Base-by-base conservation (phyloP, 2,113 vertebrate species). In the Columbina picui region DNA sequence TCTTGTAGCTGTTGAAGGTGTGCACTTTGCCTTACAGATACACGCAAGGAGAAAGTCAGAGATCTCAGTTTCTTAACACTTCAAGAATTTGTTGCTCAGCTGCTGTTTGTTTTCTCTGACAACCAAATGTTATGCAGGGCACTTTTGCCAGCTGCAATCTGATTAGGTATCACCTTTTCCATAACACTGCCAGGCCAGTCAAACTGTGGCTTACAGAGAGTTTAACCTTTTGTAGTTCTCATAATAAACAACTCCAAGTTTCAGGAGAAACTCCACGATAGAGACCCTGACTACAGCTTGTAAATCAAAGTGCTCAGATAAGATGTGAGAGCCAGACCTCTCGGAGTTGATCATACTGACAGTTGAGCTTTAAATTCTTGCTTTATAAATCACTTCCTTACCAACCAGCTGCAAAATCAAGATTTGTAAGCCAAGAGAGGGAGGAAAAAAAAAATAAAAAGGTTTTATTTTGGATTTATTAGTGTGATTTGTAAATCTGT, bases 351-450 rank as follows among this genome's bases (percentile, higher is more conserved):
- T 97, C 81, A 55, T 34, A 63, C 94, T 96, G 83, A 84, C 93
- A 87, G 87, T 63, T 84, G 80, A 89, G 78, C 82, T 94, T 95
- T 95, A 93, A 87, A 89, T 90, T 95, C 91, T 87, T 95, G 74
- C 96, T 96, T 94, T 96, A 97, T 97, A 97, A 96, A 97, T 97
- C 97, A 84, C 74, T 97, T 97, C 82, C 83, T 97, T 87, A 92
- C 91, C 96, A 97, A 81, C 59, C 95, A 97, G 93, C 93, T 96
- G 94, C 92, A 98, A 97, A 97, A 96, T 71, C 75, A 61, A 93
- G 86, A 85, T 96, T 96, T 97, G 53, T 96, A 97, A 98, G 90
- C 95, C 93, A 93, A 95, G 41, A 47, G 43, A 4, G 12, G 25
- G 36, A 32, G 45, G 36, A 39, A 49, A 39, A 57, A 68, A 41